Evolutionary conservation across 2,888 invertebrate species (phyloP), one percentile per base, ranked within the genome.

Genomic region (Standfussiana lucernea): DNA sequence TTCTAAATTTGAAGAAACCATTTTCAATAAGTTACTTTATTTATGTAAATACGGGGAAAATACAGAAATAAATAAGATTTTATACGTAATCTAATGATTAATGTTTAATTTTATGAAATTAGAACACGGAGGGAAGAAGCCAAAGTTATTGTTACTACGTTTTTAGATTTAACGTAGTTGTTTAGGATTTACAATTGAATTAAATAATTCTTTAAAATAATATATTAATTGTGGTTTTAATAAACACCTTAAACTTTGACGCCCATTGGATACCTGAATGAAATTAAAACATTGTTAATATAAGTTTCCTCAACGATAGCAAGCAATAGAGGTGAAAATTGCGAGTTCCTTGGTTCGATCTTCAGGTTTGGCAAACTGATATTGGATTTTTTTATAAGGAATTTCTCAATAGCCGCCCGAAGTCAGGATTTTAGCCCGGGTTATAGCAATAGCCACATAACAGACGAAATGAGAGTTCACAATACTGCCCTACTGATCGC

Each of bases 81-180:
- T n/a, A 32, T 47, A 47, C 24, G 11, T 1, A 13, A 32, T 56
- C 21, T 65, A 76, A 28, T 56, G 13, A 72, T 56, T 56, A 35
- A 21, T 45, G 47, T 18, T 70, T 28, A 50, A 24, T 77, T n/a
- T 15, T 42, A 62, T 53, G 2, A 53, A 56, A 47, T 45, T 64
- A 56, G 37, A 56, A 15, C n/a, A 32, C 53, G 45, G 53, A n/a
- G 11, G 37, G 28, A 80, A 15, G 13, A 53, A 80, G 72, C 80
- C 62, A 77, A 77, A 77, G 77, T 72, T 80, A 62, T 77, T 72
- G 53, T 80, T 80, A 70, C 7, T 45, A 50, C 5, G n/a, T 40
- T n/a, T 47, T 6, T 28, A 28, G n/a, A 56, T 10, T 10, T 56
- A 15, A 8, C 28, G 28, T 77, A 77, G 40, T 13, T 70, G 35